A percentile compares a stretch with the other conserved stretches of the same genome.
phyloP scores from a whole-genome alignment of 1,140 invertebrate genomes.

The Elymnias hypermnestra region DNA sequence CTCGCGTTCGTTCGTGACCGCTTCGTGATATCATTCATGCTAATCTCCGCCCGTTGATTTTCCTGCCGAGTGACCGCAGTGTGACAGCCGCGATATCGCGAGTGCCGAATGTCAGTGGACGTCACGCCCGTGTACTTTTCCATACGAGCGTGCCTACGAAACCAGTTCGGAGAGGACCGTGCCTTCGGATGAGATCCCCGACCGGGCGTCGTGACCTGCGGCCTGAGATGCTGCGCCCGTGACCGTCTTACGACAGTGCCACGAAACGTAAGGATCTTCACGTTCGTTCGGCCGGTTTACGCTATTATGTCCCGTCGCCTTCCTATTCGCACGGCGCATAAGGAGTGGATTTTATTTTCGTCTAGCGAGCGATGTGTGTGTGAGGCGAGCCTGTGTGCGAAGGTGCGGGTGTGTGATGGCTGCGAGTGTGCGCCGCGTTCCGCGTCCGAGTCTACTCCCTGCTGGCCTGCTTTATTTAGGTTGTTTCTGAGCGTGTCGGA shows the following conservation, averaged over 20 bases:
- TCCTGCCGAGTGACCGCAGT: constrained; percentile 65
- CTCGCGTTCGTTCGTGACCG: constrained; percentile 25
- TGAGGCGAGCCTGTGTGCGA: constrained; percentile 38
- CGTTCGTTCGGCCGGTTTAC: constrained; percentile 57
- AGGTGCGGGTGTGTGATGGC: constrained; percentile 34
- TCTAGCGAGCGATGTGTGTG: constrained; percentile 57
- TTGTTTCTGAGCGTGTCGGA: constrained; percentile 62
- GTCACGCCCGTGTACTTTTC: constrained; percentile 60
- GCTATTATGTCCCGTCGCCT: constrained; percentile 53
- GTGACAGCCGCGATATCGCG: constrained; percentile 51
- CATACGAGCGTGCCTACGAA: constrained; percentile 47
- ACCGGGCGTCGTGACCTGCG: constrained; percentile 51
- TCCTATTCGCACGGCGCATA: constrained; percentile 73
- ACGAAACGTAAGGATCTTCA: constrained; percentile 72
- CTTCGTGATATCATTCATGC: constrained; percentile 64
- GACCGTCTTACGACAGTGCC: constrained; percentile 70
- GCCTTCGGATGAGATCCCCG: constrained; percentile 61
- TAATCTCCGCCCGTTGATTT: constrained; percentile 68
- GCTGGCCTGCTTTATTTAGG: constrained; percentile 69
- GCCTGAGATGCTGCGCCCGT: constrained; percentile 70
- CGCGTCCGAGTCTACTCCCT: constrained; percentile 57
- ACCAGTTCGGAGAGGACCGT: constrained; percentile 57
- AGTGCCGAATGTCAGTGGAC: constrained; percentile 66
- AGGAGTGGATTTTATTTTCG: constrained; percentile 74
- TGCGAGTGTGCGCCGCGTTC: constrained; percentile 43